These are phyloP conservation scores for Erpornis zantholeuca DNA, from an alignment of 2,113 vertebrate species.

Conservation along the genomic window DNA sequence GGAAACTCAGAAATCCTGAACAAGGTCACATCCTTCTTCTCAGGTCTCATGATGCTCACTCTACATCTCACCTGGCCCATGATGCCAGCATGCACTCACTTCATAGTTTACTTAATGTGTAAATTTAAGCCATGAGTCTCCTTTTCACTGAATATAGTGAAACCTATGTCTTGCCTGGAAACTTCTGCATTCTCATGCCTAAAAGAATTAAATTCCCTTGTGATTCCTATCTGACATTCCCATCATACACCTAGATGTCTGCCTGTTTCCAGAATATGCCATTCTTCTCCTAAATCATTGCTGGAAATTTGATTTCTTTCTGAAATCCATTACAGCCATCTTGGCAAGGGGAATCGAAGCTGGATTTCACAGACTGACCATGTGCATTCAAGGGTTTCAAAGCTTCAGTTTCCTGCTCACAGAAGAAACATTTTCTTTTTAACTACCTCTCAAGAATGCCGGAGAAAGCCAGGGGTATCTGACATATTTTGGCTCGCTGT, in stretches of 20 bases:
- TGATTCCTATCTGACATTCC: neutral
- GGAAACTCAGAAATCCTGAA: neutral
- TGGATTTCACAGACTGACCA: constrained; percentile 15
- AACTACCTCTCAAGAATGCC: neutral
- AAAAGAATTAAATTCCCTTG: neutral
- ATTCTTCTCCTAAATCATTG: neutral
- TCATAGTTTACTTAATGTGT: neutral
- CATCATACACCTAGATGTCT: neutral
- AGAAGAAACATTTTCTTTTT: constrained; percentile 26
- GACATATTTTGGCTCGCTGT: constrained; percentile 39
- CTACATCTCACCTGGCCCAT: neutral
- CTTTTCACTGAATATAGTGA: neutral
- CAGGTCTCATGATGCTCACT: neutral
- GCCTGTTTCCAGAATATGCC: neutral
- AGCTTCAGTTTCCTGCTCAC: neutral
- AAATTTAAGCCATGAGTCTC: neutral
- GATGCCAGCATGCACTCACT: neutral
- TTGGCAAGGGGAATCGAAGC: neutral
- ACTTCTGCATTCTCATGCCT: neutral
- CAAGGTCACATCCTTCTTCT: neutral
- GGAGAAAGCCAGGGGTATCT: neutral
- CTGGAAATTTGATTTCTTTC: neutral
- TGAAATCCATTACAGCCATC: neutral
- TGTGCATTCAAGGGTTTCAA: constrained; percentile 4
- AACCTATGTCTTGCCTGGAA: neutral